These are phyloP conservation scores for Pagrus major DNA, from an alignment of 2,113 vertebrate genomes.

Conservation along the genomic window DNA sequence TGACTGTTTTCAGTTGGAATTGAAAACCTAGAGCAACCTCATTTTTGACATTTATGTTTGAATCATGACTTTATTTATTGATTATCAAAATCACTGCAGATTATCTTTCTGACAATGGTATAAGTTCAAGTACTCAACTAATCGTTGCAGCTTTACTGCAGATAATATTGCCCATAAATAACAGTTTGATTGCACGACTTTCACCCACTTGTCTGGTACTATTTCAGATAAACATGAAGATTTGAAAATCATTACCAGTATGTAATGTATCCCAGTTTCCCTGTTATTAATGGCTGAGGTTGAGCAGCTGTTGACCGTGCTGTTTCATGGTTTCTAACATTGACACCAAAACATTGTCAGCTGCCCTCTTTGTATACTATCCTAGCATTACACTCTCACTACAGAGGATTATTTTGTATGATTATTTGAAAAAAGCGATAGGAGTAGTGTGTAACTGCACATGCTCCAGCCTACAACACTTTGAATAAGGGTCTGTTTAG, in stretches of 20 bases:
- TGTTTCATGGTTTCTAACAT: not conserved
- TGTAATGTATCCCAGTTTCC: not conserved
- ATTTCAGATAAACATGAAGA: too few species aligned
- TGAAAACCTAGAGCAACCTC: too few species aligned
- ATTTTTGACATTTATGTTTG: not conserved
- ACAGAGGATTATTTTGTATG: not conserved
- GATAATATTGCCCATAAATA: not conserved
- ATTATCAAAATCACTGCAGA: not conserved
- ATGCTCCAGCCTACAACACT: not conserved
- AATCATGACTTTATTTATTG: not conserved
- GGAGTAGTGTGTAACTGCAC: not conserved
- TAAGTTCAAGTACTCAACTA: not conserved
- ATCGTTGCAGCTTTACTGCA: not conserved
- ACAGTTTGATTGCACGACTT: not conserved
- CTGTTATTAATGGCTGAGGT: not conserved
- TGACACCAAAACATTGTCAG: not conserved
- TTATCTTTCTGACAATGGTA: not conserved
- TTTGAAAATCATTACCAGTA: too few species aligned
- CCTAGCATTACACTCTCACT: not conserved
- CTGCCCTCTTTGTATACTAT: not conserved
- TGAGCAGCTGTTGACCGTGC: slow-evolving; percentile 14
- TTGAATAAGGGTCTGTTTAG: not conserved
- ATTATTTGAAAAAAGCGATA: not conserved
- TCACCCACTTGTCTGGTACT: too few species aligned
- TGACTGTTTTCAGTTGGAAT: too few species aligned